Conservation (phyloP, 2,888 invertebrate genomes). For the Encarsia formosa region DNA sequence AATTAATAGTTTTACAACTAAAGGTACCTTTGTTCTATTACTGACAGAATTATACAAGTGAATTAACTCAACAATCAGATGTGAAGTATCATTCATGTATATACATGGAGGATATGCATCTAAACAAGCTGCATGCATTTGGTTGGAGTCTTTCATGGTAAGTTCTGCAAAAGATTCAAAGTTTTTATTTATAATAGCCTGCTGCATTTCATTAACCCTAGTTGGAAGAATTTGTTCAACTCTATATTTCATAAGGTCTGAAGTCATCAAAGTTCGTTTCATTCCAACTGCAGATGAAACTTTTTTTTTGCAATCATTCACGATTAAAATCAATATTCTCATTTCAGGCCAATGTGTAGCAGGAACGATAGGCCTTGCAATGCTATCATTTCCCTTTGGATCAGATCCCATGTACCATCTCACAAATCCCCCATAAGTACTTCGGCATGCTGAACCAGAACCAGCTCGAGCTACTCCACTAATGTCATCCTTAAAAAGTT, state of each 20-base stretch:
- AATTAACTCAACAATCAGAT: constrained; percentile 72
- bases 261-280: constrained; percentile 76
- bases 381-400: constrained; percentile 68
- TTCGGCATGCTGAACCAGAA: constrained; percentile 96
- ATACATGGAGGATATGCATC: constrained; percentile 92
- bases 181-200: constrained; percentile 14
- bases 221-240: constrained; percentile 69
- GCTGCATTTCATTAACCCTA: constrained; percentile 59
- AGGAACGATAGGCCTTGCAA: constrained; percentile 70
- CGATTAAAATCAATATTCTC: constrained; percentile 80
- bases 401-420: constrained; percentile 76
- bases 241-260: constrained; percentile 74
- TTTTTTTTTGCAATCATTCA: constrained; percentile 75
- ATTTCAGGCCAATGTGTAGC: constrained; percentile 86
- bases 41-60: constrained; percentile 75
- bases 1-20: too few relatives aligned
- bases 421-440: constrained; percentile 92
- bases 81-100: constrained; percentile 89
- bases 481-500: constrained; percentile 60
- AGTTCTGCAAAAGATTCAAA: constrained; percentile 58
- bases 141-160: constrained; percentile 97
- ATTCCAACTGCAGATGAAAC: constrained; percentile 86
- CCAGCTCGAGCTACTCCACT: constrained; percentile 77
- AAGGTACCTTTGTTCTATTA: constrained; percentile 63
- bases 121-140: constrained; percentile 89